Evolutionary conservation across 1,140 invertebrate species (phyloP), one percentile per base, ranked within the genome.

Genomic region (Drosophila funebris): DNA sequence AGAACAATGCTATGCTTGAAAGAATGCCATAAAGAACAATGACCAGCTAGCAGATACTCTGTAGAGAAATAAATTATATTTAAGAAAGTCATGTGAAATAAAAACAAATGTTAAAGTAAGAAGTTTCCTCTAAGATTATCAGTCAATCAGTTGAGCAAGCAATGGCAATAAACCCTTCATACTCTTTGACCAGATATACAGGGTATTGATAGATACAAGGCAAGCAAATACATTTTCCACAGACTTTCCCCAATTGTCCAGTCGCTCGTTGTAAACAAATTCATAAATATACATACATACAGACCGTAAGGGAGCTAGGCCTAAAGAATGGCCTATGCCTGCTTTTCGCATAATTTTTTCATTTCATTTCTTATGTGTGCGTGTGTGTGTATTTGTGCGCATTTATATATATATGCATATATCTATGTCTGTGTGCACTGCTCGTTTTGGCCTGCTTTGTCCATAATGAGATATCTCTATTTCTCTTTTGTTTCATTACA

Each of bases 391-490:
- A 9, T 53, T 9, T 46, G 20, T 43, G 13, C 33, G n/a, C 31
- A 14, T n/a, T 20, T 36, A 22, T 13, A 0, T 7, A 22, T 24
- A 22, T 24, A 13, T 37, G 8, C 24, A 11, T 56, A 9, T 20
- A 7, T 63, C 18, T 52, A 22, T 44, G 18, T 52, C 11, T 50
- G 9, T 36, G 24, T 41, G 13, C 57, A 13, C 43, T 56, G 56
- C 52, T 68, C 56, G 63, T 81, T 81, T 77, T 75, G 78, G 68
- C 71, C 78, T 71, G 74, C 82, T 87, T 87, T 87, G 82, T 82
- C 75, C 82, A 87, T 87, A 87, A 87, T 87, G 82, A 88, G 82
- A 88, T 87, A 87, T 87, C 78, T 87, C 83, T 88, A 85, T 85
- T 76, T 82, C 74, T 75, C 78, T 80, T 85, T 85, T 85, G 82